Evolutionary conservation across 2,113 vertebrate genomes (phyloP).

Genomic region (Hippocampus zosterae): DNA sequence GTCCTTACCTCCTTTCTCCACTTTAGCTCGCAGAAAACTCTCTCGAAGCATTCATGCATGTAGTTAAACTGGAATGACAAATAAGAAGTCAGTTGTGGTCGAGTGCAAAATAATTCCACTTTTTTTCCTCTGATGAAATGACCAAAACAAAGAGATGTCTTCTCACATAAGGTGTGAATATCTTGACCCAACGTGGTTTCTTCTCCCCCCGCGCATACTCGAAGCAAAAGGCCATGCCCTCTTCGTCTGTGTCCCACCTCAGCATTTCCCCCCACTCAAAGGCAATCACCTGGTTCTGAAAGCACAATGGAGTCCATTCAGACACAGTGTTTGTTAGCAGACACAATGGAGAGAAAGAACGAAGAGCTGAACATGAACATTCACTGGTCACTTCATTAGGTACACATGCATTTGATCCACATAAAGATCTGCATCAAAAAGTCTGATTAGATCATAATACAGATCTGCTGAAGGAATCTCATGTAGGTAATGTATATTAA

Average conservation of each 20-base stretch:
- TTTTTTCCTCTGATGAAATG: background rate
- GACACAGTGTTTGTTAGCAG: background rate
- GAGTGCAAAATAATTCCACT: background rate
- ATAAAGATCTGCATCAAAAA: no score
- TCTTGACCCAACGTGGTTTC: conserved; percentile 93
- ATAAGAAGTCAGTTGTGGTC: background rate
- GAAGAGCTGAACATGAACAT: no score
- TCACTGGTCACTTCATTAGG: no score
- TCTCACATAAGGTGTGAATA: conserved; percentile 83
- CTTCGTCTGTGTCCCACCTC: conserved; percentile 94
- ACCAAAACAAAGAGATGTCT: background rate
- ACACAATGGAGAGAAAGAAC: background rate
- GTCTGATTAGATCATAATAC: no score
- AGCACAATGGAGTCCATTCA: background rate
- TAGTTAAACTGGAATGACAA: conserved; percentile 85
- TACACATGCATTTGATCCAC: no score
- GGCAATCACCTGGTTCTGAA: conserved; percentile 91
- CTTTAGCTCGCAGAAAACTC: conserved; percentile 96
- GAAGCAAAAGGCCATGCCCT: conserved; percentile 96
- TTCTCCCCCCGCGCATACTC: conserved; percentile 91
- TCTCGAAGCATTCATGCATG: conserved; percentile 98
- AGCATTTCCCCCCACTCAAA: conserved; percentile 97
- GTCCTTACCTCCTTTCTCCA: conserved; percentile 90
- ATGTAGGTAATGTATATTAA: background rate
- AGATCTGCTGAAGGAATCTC: no score